phyloP scores from a whole-genome alignment of 2,113 vertebrate species.

The Anguilla japonica region DNA sequence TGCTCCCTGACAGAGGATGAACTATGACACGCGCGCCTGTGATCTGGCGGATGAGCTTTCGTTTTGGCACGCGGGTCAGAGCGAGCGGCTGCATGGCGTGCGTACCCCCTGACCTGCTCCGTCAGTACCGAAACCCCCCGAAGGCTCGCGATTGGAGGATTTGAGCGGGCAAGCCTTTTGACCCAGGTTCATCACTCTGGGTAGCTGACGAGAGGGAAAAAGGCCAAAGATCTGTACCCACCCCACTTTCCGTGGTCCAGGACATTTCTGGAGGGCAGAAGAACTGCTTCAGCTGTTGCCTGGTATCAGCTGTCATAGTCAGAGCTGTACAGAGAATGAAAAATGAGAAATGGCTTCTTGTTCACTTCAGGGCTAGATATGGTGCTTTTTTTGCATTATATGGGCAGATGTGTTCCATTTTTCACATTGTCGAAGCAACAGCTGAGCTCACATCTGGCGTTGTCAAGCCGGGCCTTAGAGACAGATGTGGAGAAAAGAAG shows the following conservation, averaged over 20 bases:
- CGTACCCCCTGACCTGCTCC: background rate
- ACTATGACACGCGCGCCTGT: background rate
- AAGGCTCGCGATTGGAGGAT: background rate
- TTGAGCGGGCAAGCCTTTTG: background rate
- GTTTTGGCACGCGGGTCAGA: background rate
- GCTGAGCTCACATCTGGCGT: constrained; percentile 5
- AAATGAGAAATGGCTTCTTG: background rate
- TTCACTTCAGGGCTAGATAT: background rate
- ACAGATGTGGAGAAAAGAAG: background rate
- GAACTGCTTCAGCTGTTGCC: background rate
- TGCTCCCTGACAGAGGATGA: background rate
- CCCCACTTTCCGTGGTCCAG: background rate
- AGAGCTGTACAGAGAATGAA: background rate
- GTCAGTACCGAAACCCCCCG: background rate
- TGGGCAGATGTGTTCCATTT: background rate
- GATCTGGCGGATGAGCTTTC: background rate
- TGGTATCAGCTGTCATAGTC: background rate
- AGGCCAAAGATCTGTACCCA: background rate
- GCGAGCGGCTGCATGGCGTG: background rate
- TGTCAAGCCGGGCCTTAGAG: background rate
- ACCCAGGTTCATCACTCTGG: background rate
- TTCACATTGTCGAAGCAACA: background rate
- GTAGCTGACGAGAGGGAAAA: background rate
- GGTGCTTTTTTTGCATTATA: background rate
- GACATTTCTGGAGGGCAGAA: background rate